Evolutionary conservation across 2,113 vertebrate species (phyloP), one percentile per base, ranked within the genome.

Genomic region (Nerophis lumbriciformis): DNA sequence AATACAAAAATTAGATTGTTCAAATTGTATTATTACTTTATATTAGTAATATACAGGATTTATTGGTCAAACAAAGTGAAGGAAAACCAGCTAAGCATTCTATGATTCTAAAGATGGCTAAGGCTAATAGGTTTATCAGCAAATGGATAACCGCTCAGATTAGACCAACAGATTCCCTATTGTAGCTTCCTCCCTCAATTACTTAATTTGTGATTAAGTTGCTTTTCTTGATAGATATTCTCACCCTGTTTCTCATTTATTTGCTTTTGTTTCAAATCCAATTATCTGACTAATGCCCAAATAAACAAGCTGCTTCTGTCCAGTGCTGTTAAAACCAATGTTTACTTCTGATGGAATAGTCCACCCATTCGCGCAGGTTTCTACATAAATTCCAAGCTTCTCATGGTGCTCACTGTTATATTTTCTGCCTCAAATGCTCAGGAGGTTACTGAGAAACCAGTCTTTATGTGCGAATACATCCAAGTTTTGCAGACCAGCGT

Each of bases 381-480:
- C 55, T 39, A 57, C 39, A 44, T 9, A 57, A 57, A 57, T 44
- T 57, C 55, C n/a, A 42, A 57, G 38, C 16, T 52, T 42, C 16
- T 58, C 63, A 63, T 7, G 38, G 45, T 72, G 38, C 48, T 68
- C 35, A 59, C 37, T 42, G 54, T n/a, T 68, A 59, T 68, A 66
- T 69, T 78, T 59, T 47, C 45, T 49, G 37, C 42, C 50, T 70
- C n/a, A 48, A 58, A 48, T 62, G 21, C 44, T 70, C 53, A 69
- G 70, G 62, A 63, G 37, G 48, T 66, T 65, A 76, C 9, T 58
- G 8, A 3, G 28, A 72, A 76, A 69, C n/a, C 16, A 60, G 53
- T 61, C 19, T 63, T 77, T 71, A 68, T 38, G 42, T 55, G 57
- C 6, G 35, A 53, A 53, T 21, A 35, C 11, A 21, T 21, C 16